Evolutionary conservation across 2,113 vertebrate genomes (phyloP).

Genomic region (Urocitellus parryii): DNA sequence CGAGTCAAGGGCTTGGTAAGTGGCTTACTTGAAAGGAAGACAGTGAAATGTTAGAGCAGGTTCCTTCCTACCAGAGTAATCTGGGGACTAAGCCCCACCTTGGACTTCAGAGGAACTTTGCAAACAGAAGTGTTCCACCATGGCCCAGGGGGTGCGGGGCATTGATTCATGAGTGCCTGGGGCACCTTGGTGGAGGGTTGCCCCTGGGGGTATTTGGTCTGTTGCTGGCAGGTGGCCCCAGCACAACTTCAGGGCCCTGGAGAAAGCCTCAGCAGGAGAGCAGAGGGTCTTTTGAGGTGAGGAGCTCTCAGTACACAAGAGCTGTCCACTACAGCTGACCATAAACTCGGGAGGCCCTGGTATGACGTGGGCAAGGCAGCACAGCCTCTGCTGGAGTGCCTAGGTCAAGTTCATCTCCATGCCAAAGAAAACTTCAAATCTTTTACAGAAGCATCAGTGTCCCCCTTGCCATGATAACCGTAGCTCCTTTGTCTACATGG

Average conservation of each 20-base stretch:
- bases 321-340: not conserved
- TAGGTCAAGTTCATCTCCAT: not conserved
- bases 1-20: not conserved
- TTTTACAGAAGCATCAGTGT: not conserved
- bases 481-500: not conserved
- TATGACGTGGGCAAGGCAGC: rapidly evolving
- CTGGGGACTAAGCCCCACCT: not conserved
- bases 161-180: not conserved
- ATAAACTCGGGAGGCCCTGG: not conserved
- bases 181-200: not conserved
- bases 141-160: not conserved
- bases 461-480: not conserved
- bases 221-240: not conserved
- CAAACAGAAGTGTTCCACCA: not conserved
- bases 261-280: not conserved
- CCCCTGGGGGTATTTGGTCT: not conserved
- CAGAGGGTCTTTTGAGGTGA: not conserved
- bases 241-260: not conserved
- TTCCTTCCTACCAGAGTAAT: not conserved
- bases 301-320: not conserved
- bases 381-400: too few relatives aligned
- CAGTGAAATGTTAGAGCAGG: not conserved
- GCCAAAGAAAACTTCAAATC: not conserved
- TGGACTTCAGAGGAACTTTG: not conserved
- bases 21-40: not conserved